Conservation (phyloP, 1,140 invertebrate species). For the Kradibia gibbosae region DNA sequence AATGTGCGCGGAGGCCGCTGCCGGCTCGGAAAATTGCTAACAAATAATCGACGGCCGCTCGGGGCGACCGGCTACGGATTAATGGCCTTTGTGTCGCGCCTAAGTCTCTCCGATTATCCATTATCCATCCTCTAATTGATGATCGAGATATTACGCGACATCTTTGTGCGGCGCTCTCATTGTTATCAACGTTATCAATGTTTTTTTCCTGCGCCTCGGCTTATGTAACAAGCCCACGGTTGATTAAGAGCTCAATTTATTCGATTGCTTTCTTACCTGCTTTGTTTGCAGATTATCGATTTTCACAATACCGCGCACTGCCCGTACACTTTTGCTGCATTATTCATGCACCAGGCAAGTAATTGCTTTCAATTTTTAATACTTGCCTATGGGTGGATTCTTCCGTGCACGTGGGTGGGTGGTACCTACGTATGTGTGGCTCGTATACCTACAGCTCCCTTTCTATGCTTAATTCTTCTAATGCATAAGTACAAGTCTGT, state of each 20-base stretch:
- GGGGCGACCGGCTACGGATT: conserved; percentile 7
- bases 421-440: too few species aligned
- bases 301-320: not conserved
- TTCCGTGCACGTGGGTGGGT: too few species aligned
- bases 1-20: conserved; percentile 53
- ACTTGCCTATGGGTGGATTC: not conserved
- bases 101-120: conserved; percentile 40
- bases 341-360: not conserved
- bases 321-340: not conserved
- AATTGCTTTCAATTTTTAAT: not conserved
- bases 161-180: not conserved
- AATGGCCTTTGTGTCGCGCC: too few species aligned
- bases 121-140: conserved; percentile 34
- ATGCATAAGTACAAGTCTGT: too few species aligned
- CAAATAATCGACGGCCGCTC: conserved; percentile 59
- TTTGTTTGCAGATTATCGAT: not conserved
- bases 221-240: not conserved
- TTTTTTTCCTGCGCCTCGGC: not conserved
- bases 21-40: conserved; percentile 67
- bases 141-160: conserved; percentile 15
- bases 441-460: too few species aligned
- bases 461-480: too few species aligned
- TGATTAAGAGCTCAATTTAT: not conserved
- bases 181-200: not conserved
- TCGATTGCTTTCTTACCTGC: not conserved